Conservation (phyloP, 2,113 vertebrate species). For the Hemiscyllium ocellatum region DNA sequence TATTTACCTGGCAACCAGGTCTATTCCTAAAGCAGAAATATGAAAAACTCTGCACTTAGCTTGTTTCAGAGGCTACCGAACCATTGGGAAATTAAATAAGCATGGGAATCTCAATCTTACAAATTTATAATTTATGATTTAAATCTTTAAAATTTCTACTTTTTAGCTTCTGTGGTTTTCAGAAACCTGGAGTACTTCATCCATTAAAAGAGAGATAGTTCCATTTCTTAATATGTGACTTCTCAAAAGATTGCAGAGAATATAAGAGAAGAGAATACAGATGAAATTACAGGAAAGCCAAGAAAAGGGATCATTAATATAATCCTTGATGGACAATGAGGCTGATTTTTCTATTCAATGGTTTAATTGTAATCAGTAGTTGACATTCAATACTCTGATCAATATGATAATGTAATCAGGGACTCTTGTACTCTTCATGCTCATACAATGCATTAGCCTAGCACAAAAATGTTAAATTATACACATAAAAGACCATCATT, state of each 20-base stretch:
- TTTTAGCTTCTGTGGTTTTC: background rate
- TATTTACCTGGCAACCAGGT: too few species aligned
- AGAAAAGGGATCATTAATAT: background rate
- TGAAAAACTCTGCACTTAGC: too few species aligned
- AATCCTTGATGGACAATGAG: background rate
- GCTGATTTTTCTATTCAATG: conserved; percentile 7
- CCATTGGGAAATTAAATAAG: background rate
- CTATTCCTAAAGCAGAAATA: too few species aligned
- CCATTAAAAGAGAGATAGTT: background rate
- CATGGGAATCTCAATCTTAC: background rate
- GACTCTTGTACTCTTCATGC: conserved; percentile 12
- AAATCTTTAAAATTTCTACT: background rate
- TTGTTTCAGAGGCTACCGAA: background rate
- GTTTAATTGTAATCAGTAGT: conserved; percentile 10
- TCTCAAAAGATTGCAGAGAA: background rate
- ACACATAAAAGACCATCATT: background rate
- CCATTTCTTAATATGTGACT: background rate
- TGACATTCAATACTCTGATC: background rate
- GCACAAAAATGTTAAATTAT: background rate
- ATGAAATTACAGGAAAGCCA: background rate
- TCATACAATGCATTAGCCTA: background rate
- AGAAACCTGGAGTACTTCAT: background rate
- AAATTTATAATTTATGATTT: too few species aligned
- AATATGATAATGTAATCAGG: conserved; percentile 13
- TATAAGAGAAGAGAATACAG: background rate